Evolutionary conservation across 2,113 vertebrate genomes (phyloP).

Genomic region (Elaphurus davidianus): DNA sequence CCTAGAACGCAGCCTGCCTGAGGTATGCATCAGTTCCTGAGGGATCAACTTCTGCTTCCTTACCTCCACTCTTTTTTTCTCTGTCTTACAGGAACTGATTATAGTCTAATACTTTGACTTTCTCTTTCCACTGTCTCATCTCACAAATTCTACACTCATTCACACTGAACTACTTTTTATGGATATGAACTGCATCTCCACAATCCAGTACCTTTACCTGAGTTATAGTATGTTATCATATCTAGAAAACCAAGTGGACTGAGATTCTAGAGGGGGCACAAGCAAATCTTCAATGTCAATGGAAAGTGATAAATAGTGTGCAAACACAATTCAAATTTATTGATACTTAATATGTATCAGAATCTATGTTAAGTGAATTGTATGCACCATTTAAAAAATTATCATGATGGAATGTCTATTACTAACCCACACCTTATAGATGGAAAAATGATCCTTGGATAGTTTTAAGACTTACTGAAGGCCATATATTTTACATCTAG

Average conservation of each 20-base stretch:
- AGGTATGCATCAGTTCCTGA: neutral
- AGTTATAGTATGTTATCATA: neutral
- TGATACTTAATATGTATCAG: neutral
- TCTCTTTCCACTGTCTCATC: neutral
- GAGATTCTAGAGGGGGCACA: neutral
- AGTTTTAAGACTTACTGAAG: neutral
- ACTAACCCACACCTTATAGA: neutral
- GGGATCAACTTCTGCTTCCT: neutral
- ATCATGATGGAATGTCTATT: neutral
- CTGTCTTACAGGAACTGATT: neutral
- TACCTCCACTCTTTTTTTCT: neutral
- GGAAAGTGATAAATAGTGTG: neutral
- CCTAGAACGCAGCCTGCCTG: neutral
- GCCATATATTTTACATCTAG: neutral
- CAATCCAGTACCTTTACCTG: neutral
- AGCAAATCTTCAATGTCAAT: neutral
- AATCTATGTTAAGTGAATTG: neutral
- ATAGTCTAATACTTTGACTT: neutral
- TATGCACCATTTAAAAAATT: neutral
- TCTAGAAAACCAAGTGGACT: neutral
- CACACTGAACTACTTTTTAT: neutral
- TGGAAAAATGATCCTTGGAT: neutral
- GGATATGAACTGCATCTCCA: neutral
- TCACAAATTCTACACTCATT: neutral
- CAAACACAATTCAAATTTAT: neutral